Evolutionary conservation across 2,113 vertebrate genomes (phyloP), one percentile per base, ranked within the genome.

Genomic region (Vulpes vulpes): DNA sequence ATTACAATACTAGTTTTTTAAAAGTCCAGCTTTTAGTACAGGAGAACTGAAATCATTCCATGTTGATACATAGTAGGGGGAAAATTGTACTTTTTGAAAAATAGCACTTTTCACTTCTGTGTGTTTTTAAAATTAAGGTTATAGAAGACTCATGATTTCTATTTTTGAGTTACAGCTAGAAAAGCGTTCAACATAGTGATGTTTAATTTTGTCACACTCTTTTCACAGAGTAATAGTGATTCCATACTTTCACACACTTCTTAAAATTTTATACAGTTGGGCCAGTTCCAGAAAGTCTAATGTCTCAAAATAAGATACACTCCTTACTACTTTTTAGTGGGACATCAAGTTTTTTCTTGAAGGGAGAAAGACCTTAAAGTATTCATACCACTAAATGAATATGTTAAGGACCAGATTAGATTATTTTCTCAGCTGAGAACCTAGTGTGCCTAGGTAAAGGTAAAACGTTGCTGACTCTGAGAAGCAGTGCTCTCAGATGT

Each of bases 11-110:
- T 97, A 97, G 94, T 97, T 98, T 98, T 97, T 38, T 20, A 84
- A 97, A 97, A 96, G 79, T 98, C 62, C 88, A 95, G 88, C 95
- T 98, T 98, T 98, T 98, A 98, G 93, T 98, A 98, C 97, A 89
- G 91, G 92, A 97, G 96, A 98, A 98, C 97, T 97, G 98, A 98
- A 98, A 98, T 98, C 98, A 98, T 99, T 98, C 98, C 98, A 98
- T 86, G 38, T 98, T 98, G 74, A 90, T 97, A 96, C 62, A 97
- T 71, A 92, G 78, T 97, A 97, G 89, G 38, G 25, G 82, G 32
- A 87, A 94, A 98, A 96, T 94, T 96, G 92, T 97, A 96, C 94
- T 98, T 98, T 98, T 97, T 95, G 85, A 97, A 97, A 97, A 96
- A 91, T 80, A 96, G 97, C 96, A 98, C 97, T 97, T 97, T 97